Evolutionary conservation across 2,797 vertebrate species (phyloP).

Genomic region (Acridotheres tristis): DNA sequence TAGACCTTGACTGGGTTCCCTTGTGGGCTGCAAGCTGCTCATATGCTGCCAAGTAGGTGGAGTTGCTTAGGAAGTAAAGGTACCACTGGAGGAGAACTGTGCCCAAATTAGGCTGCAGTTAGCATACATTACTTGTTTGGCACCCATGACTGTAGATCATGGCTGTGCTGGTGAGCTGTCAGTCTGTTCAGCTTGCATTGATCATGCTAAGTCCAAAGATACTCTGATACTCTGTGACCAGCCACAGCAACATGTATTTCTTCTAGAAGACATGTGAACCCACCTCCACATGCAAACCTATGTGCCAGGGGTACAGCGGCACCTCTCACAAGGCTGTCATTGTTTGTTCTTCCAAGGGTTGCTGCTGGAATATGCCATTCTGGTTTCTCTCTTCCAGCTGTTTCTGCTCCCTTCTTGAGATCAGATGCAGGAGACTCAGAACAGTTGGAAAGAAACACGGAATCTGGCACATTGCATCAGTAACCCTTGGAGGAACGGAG

Average conservation of each 20-base stretch:
- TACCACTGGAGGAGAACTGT: neutral
- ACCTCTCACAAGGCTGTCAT: conserved; percentile 50
- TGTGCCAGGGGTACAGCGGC: neutral
- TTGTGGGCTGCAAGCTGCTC: neutral
- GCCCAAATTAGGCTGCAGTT: neutral
- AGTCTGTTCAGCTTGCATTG: neutral
- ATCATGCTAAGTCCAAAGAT: neutral
- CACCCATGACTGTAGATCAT: rapidly evolving
- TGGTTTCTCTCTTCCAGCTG: conserved; percentile 77
- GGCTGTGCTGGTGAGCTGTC: neutral
- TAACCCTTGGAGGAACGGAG: conserved; percentile 65
- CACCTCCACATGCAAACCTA: neutral
- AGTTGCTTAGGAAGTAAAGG: neutral
- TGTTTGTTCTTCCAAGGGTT: conserved; percentile 69
- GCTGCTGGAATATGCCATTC: conserved; percentile 72
- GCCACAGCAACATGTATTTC: neutral
- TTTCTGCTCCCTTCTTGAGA: conserved; percentile 75
- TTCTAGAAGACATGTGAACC: neutral
- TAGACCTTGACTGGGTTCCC: conserved; percentile 4
- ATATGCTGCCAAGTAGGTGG: neutral
- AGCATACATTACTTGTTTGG: neutral
- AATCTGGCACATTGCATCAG: conserved; percentile 73
- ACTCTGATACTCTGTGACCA: neutral
- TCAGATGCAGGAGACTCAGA: conserved; percentile 76
- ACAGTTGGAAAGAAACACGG: conserved; percentile 73